Evolutionary conservation across 2,797 vertebrate genomes (phyloP).

Genomic region (Capromys pilorides): DNA sequence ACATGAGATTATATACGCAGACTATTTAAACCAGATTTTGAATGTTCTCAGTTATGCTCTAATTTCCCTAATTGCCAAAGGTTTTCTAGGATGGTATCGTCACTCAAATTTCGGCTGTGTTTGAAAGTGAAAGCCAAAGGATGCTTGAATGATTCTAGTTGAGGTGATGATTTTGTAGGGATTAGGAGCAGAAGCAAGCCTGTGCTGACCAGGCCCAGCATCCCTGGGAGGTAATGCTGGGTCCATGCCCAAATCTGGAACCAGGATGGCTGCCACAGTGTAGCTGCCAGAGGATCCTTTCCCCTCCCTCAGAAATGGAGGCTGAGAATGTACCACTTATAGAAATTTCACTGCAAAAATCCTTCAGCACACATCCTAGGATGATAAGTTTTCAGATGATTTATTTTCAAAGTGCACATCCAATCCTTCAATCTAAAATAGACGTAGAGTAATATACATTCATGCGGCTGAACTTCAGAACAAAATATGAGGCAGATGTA

Average conservation of each 20-base stretch:
- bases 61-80: background rate
- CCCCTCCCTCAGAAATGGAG: background rate
- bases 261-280: rapidly evolving
- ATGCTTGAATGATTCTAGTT: background rate
- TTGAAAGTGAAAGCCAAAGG: background rate
- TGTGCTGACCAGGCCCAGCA: background rate
- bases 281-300: background rate
- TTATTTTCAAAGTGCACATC: background rate
- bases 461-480: background rate
- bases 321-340: background rate
- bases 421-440: background rate
- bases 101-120: background rate
- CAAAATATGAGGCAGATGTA: background rate
- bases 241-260: background rate
- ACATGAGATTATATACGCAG: rapidly evolving
- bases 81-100: background rate
- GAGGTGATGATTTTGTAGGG: background rate
- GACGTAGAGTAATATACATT: background rate
- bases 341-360: background rate
- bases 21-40: no score
- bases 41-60: background rate
- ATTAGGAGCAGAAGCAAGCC: background rate
- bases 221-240: background rate
- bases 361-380: background rate
- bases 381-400: background rate